Conservation (phyloP, 2,888 invertebrate genomes). For the Ophion ellenae region DNA sequence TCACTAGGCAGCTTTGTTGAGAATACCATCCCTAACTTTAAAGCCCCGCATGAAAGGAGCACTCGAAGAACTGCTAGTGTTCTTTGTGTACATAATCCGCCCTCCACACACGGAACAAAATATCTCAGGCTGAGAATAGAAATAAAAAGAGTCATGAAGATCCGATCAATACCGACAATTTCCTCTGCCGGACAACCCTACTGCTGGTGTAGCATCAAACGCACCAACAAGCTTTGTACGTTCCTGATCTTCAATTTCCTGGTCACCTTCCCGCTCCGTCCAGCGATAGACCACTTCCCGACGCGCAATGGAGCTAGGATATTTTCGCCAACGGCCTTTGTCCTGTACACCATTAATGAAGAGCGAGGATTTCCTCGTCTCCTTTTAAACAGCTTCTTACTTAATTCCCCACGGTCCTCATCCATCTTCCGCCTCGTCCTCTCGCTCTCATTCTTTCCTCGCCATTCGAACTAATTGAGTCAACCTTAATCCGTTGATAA, state of each 20-base stretch:
- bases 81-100: neutral
- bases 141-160: conserved; percentile 9
- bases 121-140: conserved; percentile 31
- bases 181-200: conserved; percentile 42
- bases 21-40: neutral
- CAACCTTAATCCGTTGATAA: conserved; percentile 46
- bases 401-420: conserved; percentile 11
- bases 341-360: conserved; percentile 41
- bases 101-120: conserved; percentile 19
- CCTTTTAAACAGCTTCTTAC: conserved; percentile 30
- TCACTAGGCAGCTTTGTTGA: neutral
- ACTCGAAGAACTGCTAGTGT: neutral
- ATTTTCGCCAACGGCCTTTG: conserved; percentile 32
- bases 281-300: conserved; percentile 3
- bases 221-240: conserved; percentile 11
- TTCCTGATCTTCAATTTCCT: conserved; percentile 60
- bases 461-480: conserved; percentile 41
- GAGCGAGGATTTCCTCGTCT: conserved; percentile 45
- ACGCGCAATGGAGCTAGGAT: neutral
- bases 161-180: conserved; percentile 55
- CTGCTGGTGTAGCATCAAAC: conserved; percentile 28
- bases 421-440: neutral
- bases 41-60: neutral
- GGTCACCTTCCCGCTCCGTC: conserved; percentile 40
- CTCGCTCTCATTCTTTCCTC: neutral